These are phyloP conservation scores for Paramormyrops hopkinsi DNA, from an alignment of 2,797 vertebrate species.

Conservation along the genomic window DNA sequence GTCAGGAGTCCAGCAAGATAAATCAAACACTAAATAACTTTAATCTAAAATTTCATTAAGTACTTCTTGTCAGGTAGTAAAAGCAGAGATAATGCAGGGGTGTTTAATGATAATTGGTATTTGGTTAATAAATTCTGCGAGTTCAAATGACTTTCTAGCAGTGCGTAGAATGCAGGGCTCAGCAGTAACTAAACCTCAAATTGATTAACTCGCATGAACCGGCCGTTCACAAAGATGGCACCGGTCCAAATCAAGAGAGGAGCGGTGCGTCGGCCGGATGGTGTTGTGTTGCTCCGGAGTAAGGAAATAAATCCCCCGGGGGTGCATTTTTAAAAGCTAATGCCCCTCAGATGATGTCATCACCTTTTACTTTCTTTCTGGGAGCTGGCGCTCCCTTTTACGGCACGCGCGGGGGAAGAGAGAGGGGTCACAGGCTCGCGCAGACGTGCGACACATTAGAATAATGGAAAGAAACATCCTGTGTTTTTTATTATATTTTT, in stretches of 20 bases:
- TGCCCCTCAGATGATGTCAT: conserved; percentile 99
- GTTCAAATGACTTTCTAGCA: conserved; percentile 98
- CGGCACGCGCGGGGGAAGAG: conserved; percentile 47
- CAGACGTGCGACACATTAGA: conserved; percentile 89
- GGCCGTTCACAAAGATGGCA: conserved; percentile 99
- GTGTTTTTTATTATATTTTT: conserved; percentile 50
- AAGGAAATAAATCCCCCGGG: conserved; percentile 98
- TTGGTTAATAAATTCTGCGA: conserved; percentile 99
- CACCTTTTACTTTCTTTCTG: conserved; percentile 85
- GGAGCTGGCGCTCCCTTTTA: conserved; percentile 63
- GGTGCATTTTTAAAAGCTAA: conserved; percentile 99
- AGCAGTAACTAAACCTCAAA: conserved; percentile 99
- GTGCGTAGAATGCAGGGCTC: conserved; percentile 98
- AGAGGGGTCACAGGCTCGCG: conserved; percentile 69
- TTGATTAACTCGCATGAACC: conserved; percentile 99
- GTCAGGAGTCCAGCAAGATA: conserved; percentile 87
- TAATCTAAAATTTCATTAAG: conserved; percentile 99
- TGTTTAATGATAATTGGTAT: conserved; percentile 99
- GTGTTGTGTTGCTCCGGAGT: conserved; percentile 99
- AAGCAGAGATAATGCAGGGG: conserved; percentile 96
- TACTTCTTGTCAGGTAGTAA: conserved; percentile 99
- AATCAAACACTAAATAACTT: conserved; percentile 98
- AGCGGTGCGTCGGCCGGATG: conserved; percentile 93
- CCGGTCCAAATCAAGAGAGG: conserved; percentile 92
- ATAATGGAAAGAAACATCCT: conserved; percentile 85